phyloP scores from a whole-genome alignment of 2,113 vertebrate genomes.

The Myiagra hebetior region DNA sequence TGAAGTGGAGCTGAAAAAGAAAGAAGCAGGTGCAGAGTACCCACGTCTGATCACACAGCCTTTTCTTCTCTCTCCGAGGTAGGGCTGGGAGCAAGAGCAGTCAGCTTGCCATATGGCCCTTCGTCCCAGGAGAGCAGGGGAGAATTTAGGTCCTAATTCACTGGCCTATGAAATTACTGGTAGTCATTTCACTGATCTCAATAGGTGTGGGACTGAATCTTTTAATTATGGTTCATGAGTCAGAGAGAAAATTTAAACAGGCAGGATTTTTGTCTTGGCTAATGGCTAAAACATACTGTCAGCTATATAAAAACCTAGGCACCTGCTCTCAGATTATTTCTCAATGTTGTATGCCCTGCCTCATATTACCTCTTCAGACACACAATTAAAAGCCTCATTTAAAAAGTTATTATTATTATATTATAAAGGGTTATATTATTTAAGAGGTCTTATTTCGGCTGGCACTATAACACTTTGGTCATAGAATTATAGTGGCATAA shows the following conservation, averaged over 20 bases:
- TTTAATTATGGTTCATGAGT: background rate
- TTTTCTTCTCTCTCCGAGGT: background rate
- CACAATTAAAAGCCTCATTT: background rate
- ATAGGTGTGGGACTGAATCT: background rate
- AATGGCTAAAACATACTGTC: background rate
- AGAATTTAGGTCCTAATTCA: background rate
- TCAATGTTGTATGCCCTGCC: background rate
- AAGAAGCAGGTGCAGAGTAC: constrained; percentile 2
- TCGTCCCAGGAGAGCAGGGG: background rate
- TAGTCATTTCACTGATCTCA: background rate
- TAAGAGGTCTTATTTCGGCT: background rate
- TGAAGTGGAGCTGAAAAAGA: background rate
- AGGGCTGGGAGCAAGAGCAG: background rate
- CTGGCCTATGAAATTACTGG: background rate
- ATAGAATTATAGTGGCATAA: background rate
- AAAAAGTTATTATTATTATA: background rate
- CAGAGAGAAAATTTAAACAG: background rate
- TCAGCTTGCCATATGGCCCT: constrained; percentile 34
- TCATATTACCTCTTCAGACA: background rate
- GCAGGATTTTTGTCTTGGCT: background rate
- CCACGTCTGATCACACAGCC: background rate
- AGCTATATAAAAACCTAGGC: background rate
- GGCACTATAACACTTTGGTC: background rate
- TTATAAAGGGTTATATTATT: too few relatives aligned
- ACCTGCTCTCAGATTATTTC: background rate